A percentile compares a stretch with the other conserved stretches of the same genome.
These are phyloP conservation scores for Autographa pulchrina DNA, from an alignment of 2,888 invertebrate genomes.

Conservation along the genomic window DNA sequence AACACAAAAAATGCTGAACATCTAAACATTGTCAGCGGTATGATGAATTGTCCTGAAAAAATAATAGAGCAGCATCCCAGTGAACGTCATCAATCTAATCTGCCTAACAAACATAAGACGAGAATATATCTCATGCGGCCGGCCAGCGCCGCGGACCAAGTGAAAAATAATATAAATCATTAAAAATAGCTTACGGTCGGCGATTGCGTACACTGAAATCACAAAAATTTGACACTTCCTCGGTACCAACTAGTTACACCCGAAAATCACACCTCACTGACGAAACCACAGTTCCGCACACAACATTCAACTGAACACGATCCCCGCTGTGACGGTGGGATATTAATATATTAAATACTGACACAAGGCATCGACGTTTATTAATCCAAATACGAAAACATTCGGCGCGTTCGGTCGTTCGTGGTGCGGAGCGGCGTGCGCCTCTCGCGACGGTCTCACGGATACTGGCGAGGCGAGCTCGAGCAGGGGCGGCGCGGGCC, in stretches of 20 bases:
- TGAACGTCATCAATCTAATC: slow-evolving; percentile 58
- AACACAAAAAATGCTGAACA: slow-evolving; percentile 18
- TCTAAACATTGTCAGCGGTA: slow-evolving; percentile 28
- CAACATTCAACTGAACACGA: slow-evolving; percentile 51
- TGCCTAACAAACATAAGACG: slow-evolving; percentile 51
- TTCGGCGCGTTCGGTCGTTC: slow-evolving; percentile 62
- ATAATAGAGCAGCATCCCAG: slow-evolving; percentile 46
- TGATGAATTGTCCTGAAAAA: slow-evolving; percentile 56
- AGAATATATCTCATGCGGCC: slow-evolving; percentile 53
- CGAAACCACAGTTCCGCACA: slow-evolving; percentile 54
- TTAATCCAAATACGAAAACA: slow-evolving; percentile 60
- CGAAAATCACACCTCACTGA: slow-evolving; percentile 61
- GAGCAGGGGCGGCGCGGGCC: slow-evolving; percentile 61
- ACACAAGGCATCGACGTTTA: slow-evolving; percentile 59
- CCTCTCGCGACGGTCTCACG: slow-evolving; percentile 60
- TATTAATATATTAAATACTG: slow-evolving; percentile 55
- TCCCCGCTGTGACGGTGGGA: slow-evolving; percentile 49
- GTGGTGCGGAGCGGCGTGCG: slow-evolving; percentile 60
- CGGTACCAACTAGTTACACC: slow-evolving; percentile 57
- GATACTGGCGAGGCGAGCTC: slow-evolving; percentile 69
- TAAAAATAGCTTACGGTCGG: slow-evolving; percentile 66
- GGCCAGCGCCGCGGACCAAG: slow-evolving; percentile 50
- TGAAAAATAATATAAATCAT: slow-evolving; percentile 62
- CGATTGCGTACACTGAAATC: slow-evolving; percentile 61
- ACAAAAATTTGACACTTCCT: slow-evolving; percentile 63